Evolutionary conservation across 2,888 invertebrate species (phyloP).

Genomic region (Calameuta pallipes): DNA sequence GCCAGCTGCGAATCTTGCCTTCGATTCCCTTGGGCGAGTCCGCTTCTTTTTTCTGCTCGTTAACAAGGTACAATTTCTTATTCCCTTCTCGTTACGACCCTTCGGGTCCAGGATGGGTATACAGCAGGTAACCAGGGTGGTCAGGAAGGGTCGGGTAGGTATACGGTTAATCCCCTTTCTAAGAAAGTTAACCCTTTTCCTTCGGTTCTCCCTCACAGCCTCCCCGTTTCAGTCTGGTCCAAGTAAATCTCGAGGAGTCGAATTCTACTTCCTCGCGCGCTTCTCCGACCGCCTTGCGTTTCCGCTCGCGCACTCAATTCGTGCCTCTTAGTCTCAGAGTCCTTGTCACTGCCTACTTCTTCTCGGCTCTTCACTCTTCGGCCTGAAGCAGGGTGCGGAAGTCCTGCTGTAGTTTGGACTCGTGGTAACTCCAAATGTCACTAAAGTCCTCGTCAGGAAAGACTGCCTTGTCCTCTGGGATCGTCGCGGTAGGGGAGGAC

Average conservation of each 20-base stretch:
- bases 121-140: background rate
- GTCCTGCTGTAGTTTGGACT: conserved; percentile 61
- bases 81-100: conserved; percentile 5
- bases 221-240: conserved; percentile 11
- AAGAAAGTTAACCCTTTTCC: conserved; percentile 5
- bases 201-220: conserved; percentile 10
- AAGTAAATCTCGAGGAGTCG: background rate
- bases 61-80: background rate
- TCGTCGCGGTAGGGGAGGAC: conserved; percentile 67
- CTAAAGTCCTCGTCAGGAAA: conserved; percentile 39
- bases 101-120: background rate
- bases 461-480: conserved; percentile 42
- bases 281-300: background rate
- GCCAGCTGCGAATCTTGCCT: background rate
- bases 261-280: background rate
- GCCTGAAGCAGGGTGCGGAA: conserved; percentile 61
- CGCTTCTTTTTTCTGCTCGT: background rate
- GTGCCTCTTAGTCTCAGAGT: background rate
- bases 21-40: background rate
- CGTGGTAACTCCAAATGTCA: conserved; percentile 64
- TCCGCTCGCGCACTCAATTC: background rate
- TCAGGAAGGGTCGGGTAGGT: background rate
- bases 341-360: background rate
- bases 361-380: conserved; percentile 51
- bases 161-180: conserved; percentile 4